Evolutionary conservation across 1,140 invertebrate genomes (phyloP).

Genomic region (Drosophila lacertosa): DNA sequence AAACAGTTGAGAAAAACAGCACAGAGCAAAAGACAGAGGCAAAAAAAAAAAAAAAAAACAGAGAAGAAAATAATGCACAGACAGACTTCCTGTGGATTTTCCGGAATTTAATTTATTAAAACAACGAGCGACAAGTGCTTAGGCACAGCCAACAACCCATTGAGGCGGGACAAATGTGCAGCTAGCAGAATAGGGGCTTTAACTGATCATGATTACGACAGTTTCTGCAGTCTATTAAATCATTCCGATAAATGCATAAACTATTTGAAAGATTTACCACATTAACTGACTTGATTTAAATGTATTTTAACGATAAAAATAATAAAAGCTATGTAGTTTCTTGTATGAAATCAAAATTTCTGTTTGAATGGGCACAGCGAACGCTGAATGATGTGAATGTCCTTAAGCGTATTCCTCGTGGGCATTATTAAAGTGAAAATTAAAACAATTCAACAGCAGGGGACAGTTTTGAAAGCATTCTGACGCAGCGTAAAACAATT

Average conservation of each 20-base stretch:
- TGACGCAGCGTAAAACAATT: constrained; percentile 33
- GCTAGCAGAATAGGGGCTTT: constrained; percentile 1
- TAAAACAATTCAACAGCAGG: constrained; percentile 61
- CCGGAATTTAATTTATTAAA: constrained; percentile 83
- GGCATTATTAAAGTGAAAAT: constrained; percentile 23
- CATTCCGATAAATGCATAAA: no score
- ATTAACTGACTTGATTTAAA: no score
- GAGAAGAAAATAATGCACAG: constrained; percentile 57
- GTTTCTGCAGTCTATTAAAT: no score
- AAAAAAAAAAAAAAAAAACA: constrained; percentile 10
- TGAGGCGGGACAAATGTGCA: background rate
- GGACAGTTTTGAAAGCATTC: constrained; percentile 17
- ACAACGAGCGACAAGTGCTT: constrained; percentile 65
- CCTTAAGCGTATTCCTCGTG: constrained; percentile 1
- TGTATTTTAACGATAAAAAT: no score
- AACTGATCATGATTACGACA: constrained; percentile 13
- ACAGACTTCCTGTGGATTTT: constrained; percentile 82
- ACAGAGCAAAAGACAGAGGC: constrained; percentile 2
- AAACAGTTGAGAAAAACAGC: constrained; percentile 7
- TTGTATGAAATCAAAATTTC: background rate
- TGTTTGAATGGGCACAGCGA: constrained; percentile 14
- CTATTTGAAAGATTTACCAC: no score
- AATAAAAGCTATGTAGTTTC: no score
- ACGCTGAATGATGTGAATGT: background rate
- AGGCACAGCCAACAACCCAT: constrained; percentile 10